phyloP scores from a whole-genome alignment of 1,140 invertebrate genomes.

The Contarinia nasturtii region DNA sequence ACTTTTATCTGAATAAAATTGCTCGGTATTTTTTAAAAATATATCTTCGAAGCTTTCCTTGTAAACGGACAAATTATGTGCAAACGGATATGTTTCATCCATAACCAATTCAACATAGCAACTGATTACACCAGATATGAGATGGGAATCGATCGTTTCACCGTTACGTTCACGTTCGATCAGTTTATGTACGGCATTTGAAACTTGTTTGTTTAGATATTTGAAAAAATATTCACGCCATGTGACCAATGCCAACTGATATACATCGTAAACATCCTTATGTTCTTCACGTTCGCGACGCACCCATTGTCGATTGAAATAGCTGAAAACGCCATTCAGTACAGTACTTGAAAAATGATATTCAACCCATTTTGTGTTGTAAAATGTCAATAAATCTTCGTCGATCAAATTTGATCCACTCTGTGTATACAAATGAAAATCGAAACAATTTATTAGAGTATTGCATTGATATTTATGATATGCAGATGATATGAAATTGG shows the following conservation, averaged over 20 bases:
- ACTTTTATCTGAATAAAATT: constrained; percentile 88
- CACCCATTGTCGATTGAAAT: constrained; percentile 98
- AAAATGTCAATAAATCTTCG: constrained; percentile 85
- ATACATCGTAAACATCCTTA: constrained; percentile 95
- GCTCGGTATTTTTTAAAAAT: constrained; percentile 91
- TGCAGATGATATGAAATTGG: neutral
- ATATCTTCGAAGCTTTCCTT: constrained; percentile 89
- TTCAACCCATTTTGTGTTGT: constrained; percentile 94
- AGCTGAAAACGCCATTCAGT: constrained; percentile 90
- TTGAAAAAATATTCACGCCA: constrained; percentile 94
- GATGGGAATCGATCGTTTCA: constrained; percentile 86
- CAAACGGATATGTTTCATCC: constrained; percentile 76
- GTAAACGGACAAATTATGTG: constrained; percentile 82
- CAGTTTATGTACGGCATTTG: constrained; percentile 88
- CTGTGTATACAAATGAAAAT: constrained; percentile 23
- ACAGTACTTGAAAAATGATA: constrained; percentile 97
- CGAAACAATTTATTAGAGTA: neutral
- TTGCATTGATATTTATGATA: neutral
- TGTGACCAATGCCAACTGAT: constrained; percentile 92
- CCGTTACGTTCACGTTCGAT: constrained; percentile 92
- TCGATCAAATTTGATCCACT: constrained; percentile 85
- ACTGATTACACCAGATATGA: constrained; percentile 84
- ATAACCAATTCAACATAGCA: constrained; percentile 68
- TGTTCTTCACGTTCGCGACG: constrained; percentile 92
- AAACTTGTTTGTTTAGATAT: constrained; percentile 84